Evolutionary conservation across 1,140 invertebrate species (phyloP), one percentile per base, ranked within the genome.

Genomic region (Trichogramma pretiosum): DNA sequence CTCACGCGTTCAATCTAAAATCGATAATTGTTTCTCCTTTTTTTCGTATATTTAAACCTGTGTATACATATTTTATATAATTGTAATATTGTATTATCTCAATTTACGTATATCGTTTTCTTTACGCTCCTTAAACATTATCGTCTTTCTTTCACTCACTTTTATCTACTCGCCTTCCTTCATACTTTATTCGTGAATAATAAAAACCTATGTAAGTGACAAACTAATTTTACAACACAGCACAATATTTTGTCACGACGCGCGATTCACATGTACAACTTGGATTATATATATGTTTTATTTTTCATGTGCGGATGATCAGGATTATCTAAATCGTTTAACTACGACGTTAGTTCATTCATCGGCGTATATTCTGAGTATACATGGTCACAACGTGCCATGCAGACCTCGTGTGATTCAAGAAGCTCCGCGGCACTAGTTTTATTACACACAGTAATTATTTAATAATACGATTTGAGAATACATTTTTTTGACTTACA

Each of bases 151-250:
- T n/a, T n/a, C n/a, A n/a, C 13, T 18, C 11, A 18, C 5, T 19
- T 1, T n/a, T 7, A 19, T 18, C 2, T 22, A 37, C 10, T 35
- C 17, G 18, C 16, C 22, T 26, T 37, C 36, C 34, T 28, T 21
- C 34, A n/a, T n/a, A n/a, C n/a, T n/a, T n/a, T n/a, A n/a, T n/a
- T n/a, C n/a, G n/a, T n/a, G n/a, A 50, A 50, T 52, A 52, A 36
- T 53, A 45, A 45, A 50, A 50, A 50, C 30, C 48, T 50, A 66
- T 65, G 57, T 68, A 67, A 63, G 64, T 61, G 62, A 66, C 57
- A 54, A 70, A 67, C 62, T 70, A 70, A 66, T 61, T 67, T 69
- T 70, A 68, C 63, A 72, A 70, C 69, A 72, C 69, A 70, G 68
- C 69, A 68, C 69, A 70, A 55, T 64, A 65, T 61, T 68, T n/a